phyloP scores from a whole-genome alignment of 2,888 invertebrate genomes.

The Eumacrocentrus americanus region DNA sequence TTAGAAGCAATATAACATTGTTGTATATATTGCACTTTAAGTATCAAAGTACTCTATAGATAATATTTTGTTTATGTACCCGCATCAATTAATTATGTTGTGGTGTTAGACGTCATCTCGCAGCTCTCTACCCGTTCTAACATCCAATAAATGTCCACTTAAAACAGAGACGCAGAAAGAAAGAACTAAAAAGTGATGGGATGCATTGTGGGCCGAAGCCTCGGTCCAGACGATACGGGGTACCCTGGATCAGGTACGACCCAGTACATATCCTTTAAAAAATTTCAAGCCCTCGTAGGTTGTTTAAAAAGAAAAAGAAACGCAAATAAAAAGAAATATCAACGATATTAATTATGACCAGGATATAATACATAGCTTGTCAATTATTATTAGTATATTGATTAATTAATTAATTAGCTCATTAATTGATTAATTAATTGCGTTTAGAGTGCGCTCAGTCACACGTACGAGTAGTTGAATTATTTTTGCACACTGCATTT shows the following conservation, averaged over 20 bases:
- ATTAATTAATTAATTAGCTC: background rate
- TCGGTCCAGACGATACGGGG: slow-evolving; percentile 60
- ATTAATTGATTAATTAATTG: background rate
- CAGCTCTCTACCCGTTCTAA: slow-evolving; percentile 56
- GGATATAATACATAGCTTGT: background rate
- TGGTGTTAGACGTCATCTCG: slow-evolving; percentile 55
- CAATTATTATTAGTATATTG: background rate
- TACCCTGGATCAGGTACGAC: slow-evolving; percentile 61
- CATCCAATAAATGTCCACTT: slow-evolving; percentile 59
- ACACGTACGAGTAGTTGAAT: background rate
- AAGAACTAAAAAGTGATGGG: slow-evolving; percentile 58
- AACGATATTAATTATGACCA: no score
- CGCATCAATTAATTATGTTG: slow-evolving; percentile 41
- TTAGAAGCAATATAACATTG: background rate
- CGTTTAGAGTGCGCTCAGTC: slow-evolving; percentile 7
- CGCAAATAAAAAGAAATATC: no score
- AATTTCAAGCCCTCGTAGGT: slow-evolving; percentile 49
- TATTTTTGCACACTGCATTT: background rate
- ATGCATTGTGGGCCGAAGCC: slow-evolving; percentile 60
- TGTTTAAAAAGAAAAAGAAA: slow-evolving; percentile 37
- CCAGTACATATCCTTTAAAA: slow-evolving; percentile 57
- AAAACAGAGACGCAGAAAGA: slow-evolving; percentile 60
- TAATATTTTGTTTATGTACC: slow-evolving; percentile 21
- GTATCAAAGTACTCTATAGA: slow-evolving; percentile 7
- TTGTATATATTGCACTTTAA: background rate